A percentile compares a stretch with the other conserved stretches of the same genome.
Conservation (phyloP, 2,797 vertebrate species). For the Schizopygopsis malacanthus region DNA sequence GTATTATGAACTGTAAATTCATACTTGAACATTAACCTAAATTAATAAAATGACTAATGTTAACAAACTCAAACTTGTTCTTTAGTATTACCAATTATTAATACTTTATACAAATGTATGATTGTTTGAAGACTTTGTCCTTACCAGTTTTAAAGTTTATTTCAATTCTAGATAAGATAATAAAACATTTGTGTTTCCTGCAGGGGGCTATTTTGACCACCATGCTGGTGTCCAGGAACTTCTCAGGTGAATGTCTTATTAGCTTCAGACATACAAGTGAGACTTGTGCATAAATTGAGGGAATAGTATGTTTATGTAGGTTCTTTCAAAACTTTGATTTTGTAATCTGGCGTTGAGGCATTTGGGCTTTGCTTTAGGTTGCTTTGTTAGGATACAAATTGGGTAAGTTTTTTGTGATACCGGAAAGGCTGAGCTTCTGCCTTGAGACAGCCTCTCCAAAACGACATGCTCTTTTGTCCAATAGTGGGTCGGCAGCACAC, state of each 20-base stretch:
- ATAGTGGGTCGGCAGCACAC: conserved; percentile 97
- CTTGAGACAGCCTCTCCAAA: conserved; percentile 73
- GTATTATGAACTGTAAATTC: neutral
- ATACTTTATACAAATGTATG: neutral
- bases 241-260: conserved; percentile 86
- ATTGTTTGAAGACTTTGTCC: conserved; percentile 37
- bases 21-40: neutral
- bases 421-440: conserved; percentile 54
- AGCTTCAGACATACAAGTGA: neutral
- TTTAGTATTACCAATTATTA: neutral
- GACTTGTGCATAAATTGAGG: conserved; percentile 1
- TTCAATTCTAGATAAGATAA: neutral
- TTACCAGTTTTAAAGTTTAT: neutral
- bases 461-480: conserved; percentile 88
- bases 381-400: conserved; percentile 41
- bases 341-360: conserved; percentile 22
- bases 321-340: conserved; percentile 28
- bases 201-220: conserved; percentile 98
- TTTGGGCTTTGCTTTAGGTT: conserved; percentile 44
- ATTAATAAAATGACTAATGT: neutral
- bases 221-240: conserved; percentile 98
- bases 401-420: conserved; percentile 44
- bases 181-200: conserved; percentile 9
- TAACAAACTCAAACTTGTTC: neutral
- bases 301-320: neutral